Base-by-base conservation (phyloP, 2,797 vertebrate genomes). In the Microctenopoma stevenorrisi region DNA sequence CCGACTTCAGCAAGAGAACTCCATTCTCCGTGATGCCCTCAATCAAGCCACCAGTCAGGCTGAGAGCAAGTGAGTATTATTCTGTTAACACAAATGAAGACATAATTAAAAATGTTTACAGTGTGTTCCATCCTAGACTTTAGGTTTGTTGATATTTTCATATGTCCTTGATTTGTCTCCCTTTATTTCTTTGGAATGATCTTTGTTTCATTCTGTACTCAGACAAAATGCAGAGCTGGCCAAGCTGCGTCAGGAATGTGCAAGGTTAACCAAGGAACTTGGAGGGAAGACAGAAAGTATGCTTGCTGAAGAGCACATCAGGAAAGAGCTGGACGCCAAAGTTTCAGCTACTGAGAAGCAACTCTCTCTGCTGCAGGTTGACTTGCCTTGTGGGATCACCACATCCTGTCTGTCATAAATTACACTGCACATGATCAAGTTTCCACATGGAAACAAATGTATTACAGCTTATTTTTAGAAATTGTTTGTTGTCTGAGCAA, bases 41-140 rank as follows among this genome's bases (percentile, higher is more conserved):
- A 98, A 98, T 89, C 96, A 98, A 91, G 97, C 97, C 56, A 99
- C 96, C 0, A 99, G 97, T 91, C 97, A 98, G 92, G 95, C 89
- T 15, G 97, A 99, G 88, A 98, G 97, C 97, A 98, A 96, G 97
- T 99, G 93, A 95, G 95, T 88, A 26, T 35, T 53, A 52, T 16
- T 30, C 42, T 62, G 0, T 37, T 43, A 64, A 13, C 16, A 15
- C 13, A 68, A 55, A 51, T 14, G 2, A 44, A 3, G 28, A 30
- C 40, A 25, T 15, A 49, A 7, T 22, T 22, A 30, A 49, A 14
- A 60, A 9, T 50, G 1, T 58, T 6, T 48, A 8, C 15, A 61
- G 4, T 50, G 8, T 58, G 57, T n/a, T 51, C 15, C 37, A 15
- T n/a, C 25, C 35, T 48, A 54, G 33, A 2, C 35, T 48, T 58